phyloP scores from a whole-genome alignment of 2,797 vertebrate genomes.

The Oceanodroma leucorhoa region DNA sequence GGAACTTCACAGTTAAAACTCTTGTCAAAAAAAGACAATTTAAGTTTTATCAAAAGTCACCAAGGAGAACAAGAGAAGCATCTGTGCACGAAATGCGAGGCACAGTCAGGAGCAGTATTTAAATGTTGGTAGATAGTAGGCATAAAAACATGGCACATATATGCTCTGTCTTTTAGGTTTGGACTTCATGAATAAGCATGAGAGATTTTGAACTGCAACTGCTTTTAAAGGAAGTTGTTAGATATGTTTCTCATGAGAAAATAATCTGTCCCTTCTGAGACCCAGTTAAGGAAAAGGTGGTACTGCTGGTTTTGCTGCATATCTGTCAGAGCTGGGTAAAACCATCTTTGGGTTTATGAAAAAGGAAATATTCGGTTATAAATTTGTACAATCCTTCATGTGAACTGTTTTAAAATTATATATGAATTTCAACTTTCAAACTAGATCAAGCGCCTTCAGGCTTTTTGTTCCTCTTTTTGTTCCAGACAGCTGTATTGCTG shows the following conservation, averaged over 20 bases:
- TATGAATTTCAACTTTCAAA: background rate
- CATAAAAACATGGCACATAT: background rate
- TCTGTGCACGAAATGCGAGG: background rate
- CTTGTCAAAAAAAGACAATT: background rate
- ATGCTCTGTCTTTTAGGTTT: background rate
- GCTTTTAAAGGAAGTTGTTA: background rate
- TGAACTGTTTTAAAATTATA: background rate
- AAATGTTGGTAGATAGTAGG: background rate
- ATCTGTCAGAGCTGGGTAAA: background rate
- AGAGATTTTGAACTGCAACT: background rate
- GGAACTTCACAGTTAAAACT: background rate
- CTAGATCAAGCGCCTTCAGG: background rate
- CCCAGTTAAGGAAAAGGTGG: background rate
- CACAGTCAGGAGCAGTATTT: rapidly evolving
- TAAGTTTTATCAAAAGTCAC: background rate
- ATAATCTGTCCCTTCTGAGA: background rate
- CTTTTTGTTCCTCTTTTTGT: background rate
- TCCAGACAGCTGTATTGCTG: background rate
- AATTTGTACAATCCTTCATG: background rate
- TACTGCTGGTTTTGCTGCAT: background rate
- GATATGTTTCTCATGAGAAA: background rate
- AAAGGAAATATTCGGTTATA: background rate
- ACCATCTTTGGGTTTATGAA: background rate
- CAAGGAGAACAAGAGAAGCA: background rate
- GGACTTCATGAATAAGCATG: background rate